Base-by-base conservation (phyloP, 2,888 invertebrate species). In the Schrankia costaestrigalis region DNA sequence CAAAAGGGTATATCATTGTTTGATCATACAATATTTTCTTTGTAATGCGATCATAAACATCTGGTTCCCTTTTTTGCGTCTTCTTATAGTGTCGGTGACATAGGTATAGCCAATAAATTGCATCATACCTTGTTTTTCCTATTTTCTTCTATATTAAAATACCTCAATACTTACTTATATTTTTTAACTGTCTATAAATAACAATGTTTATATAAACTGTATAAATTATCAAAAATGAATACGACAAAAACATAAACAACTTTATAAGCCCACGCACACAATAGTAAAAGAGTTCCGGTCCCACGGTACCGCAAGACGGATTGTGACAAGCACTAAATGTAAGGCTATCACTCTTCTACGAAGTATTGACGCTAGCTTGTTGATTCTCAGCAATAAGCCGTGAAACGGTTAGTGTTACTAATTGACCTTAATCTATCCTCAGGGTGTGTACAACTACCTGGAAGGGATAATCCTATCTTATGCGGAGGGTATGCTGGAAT, bases 251-350 rank as follows among this genome's bases (percentile, higher is more conserved):
- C 19, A 18, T 31, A 25, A 25, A 19, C 27, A 30, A 41, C 46
- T 48, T 19, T 35, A 29, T 38, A 49, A 46, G 46, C 63, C 62
- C 54, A 62, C 62, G 55, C 64, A 58, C 46, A 54, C 55, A 56
- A 63, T 61, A 63, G 44, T 57, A 60, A 62, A 65, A 56, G 50
- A 49, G 46, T 37, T 49, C 54, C 44, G 54, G 47, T 62, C 65
- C 40, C 63, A 70, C 71, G 60, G 53, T 51, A 26, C 36, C 54
- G 35, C 41, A 64, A 65, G 65, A 71, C 55, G 50, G 56, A 63
- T 63, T 56, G 66, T 70, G 71, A 74, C 66, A 69, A 64, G 54
- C 34, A 52, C 36, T 62, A 68, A 77, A 74, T 72, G 69, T 68
- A 69, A 65, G 75, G 71, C 68, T 69, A 68, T 70, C 51, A 52